Base-by-base conservation (phyloP, 53 echinoderm and acorn worm species). In the Temnopleurus reevesii region DNA sequence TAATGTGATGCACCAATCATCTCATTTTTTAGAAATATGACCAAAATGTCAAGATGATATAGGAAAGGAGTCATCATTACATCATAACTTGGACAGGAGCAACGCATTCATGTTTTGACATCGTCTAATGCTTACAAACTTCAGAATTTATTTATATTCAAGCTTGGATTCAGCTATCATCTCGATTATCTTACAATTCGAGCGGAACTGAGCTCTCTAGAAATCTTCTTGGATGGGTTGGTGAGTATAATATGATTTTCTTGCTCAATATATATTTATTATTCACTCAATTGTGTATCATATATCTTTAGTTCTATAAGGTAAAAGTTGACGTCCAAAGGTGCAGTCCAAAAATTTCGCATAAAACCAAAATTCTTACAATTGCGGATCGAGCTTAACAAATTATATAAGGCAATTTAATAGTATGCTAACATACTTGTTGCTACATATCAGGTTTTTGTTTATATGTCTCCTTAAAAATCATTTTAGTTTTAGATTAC, bases 151-250 rank as follows among this genome's bases (percentile, higher is more conserved):
- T 38, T 71, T 41, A 21, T 71, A n/a, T 38, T 71, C 36, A n/a
- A 38, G 71, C 71, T 19, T 8, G 71, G 41, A 71, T n/a, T 71
- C 19, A 41, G 41, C 23, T 21, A 43, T 71, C 63, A 63, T 63
- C 63, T 63, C 15, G n/a, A 49, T 28, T 25, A 12, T 47, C 46
- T 41, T 79, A 46, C 17, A 10, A 28, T 47, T 79, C 47, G 36
- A 41, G 36, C 23, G 41, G 49, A 27, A 47, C 15, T 24, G 29
- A 46, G 79, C 46, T 45, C 46, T 79, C 38, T 57, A 26, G 35
- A 59, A 85, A 85, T 85, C 85, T 60, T 59, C 85, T 59, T 85
- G 85, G 60, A 85, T 85, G 85, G 85, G 85, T 85, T 85, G 85
- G 85, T 85, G 45, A 85, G 85, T 85, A 49, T 13, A 59, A 34